A percentile compares a stretch with the other conserved stretches of the same genome.
Evolutionary conservation across 2,113 vertebrate genomes (phyloP).

Genomic region (Cygnus atratus): DNA sequence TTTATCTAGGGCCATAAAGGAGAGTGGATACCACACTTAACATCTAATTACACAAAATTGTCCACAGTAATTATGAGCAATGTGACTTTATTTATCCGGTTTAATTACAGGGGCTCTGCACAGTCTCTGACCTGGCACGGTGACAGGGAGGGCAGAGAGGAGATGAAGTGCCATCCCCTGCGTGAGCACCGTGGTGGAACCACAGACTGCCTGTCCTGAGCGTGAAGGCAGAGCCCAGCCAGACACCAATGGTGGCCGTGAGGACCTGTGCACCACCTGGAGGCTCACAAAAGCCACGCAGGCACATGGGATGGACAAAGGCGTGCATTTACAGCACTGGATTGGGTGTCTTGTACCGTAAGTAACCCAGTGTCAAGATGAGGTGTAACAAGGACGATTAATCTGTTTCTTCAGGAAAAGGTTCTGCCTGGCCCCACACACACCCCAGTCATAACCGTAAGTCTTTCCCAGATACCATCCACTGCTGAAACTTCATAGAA

Average conservation of each 20-base stretch:
- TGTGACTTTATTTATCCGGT: constrained; percentile 82
- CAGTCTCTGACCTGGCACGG: constrained; percentile 76
- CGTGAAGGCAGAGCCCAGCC: neutral
- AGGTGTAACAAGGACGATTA: neutral
- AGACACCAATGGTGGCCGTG: neutral
- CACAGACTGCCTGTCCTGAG: neutral
- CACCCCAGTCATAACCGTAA: neutral
- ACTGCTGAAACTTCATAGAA: neutral
- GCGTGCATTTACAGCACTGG: neutral
- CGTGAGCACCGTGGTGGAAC: accelerated
- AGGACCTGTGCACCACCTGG: neutral
- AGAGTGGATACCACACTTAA: constrained; percentile 79
- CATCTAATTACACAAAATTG: constrained; percentile 81
- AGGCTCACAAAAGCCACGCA: accelerated
- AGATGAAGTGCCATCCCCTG: constrained; percentile 19
- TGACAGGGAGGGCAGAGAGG: constrained; percentile 66
- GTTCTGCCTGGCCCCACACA: neutral
- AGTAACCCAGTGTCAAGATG: accelerated
- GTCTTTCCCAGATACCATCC: neutral
- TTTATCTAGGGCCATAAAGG: constrained; percentile 77
- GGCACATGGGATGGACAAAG: accelerated
- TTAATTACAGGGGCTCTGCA: constrained; percentile 71
- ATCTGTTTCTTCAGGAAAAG: neutral
- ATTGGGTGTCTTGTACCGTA: neutral
- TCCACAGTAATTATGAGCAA: constrained; percentile 82